phyloP scores from a whole-genome alignment of 2,888 invertebrate species.

The Agrotis puta region DNA sequence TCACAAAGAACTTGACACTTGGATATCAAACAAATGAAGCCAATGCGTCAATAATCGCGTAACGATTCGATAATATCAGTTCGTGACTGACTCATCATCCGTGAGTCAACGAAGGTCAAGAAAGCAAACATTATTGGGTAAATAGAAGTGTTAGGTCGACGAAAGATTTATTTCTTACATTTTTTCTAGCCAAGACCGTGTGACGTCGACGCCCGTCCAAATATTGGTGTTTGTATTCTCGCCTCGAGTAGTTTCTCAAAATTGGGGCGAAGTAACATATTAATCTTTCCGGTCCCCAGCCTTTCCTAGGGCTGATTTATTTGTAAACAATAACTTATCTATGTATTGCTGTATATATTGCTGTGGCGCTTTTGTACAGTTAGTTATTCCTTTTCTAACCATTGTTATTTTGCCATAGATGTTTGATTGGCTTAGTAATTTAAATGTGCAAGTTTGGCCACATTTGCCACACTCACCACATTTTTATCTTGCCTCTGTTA shows the following conservation, averaged over 20 bases:
- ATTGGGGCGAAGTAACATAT: slow-evolving; percentile 41
- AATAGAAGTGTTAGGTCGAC: slow-evolving; percentile 64
- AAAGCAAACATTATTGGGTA: slow-evolving; percentile 68
- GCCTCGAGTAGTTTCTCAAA: slow-evolving; percentile 44
- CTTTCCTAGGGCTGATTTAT: slow-evolving; percentile 34
- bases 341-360: not conserved
- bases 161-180: slow-evolving; percentile 62
- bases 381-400: not conserved
- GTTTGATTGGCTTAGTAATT: slow-evolving; percentile 11
- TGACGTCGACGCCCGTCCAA: slow-evolving; percentile 38
- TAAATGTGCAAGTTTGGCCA: not conserved
- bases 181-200: slow-evolving; percentile 37
- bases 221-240: slow-evolving; percentile 58
- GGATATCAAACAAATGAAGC: slow-evolving; percentile 52
- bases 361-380: not conserved
- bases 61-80: slow-evolving; percentile 59
- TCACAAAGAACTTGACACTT: slow-evolving; percentile 39
- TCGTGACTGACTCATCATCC: slow-evolving; percentile 67
- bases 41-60: slow-evolving; percentile 50
- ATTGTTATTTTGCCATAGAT: not conserved
- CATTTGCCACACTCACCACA: slow-evolving; percentile 16
- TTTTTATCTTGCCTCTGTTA: slow-evolving; percentile 29
- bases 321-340: slow-evolving; percentile 32
- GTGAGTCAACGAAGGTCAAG: slow-evolving; percentile 74
- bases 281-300: slow-evolving; percentile 46